Evolutionary conservation across 2,797 vertebrate species (phyloP), one percentile per base, ranked within the genome.

Genomic region (Acipenser transmontanus): DNA sequence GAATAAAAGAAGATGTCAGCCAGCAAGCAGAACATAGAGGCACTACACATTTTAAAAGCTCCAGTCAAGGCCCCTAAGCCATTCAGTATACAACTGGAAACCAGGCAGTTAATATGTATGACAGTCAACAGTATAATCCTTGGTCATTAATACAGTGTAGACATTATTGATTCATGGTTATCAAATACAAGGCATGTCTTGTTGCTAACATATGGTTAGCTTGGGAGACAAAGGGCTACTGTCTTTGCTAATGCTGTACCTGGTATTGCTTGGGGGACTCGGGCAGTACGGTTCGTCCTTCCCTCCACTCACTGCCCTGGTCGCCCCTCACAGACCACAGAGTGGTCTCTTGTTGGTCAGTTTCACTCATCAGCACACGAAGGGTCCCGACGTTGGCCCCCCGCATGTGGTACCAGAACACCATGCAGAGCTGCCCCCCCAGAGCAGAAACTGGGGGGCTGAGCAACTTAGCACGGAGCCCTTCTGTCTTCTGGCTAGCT

Each of bases 211-310:
- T 34, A 34, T 34, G 34, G 34, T 34, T 34, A 34, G 34, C 4
- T 34, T 34, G 34, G 34, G 34, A 34, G 34, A 34, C 34, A 34
- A 34, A 34, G 34, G 34, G 34, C 34, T 34, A 0, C 34, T 34
- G 34, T 34, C 34, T 0, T 34, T 34, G 34, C 34, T 34, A 34
- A 3, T 34, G 34, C 34, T 77, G 80, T 81, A 95, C 96, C 93
- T 92, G 92, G 73, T 97, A 98, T 73, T 95, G 92, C 79, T 80
- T 85, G 69, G 96, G 94, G 4, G 94, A 97, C 75, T 94, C 93
- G 0, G 95, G 94, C 77, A 99, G 82, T 78, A 96, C 90, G 85
- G 96, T 93, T 56, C 94, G 90, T 2, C 95, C 97, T 71, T 98
- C 94, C 66, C 84, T 92, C 97, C 97, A 99, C 76, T 91, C 88